Evolutionary conservation across 2,888 invertebrate species (phyloP), one percentile per base, ranked within the genome.

Genomic region (Nephrotoma appendiculata): DNA sequence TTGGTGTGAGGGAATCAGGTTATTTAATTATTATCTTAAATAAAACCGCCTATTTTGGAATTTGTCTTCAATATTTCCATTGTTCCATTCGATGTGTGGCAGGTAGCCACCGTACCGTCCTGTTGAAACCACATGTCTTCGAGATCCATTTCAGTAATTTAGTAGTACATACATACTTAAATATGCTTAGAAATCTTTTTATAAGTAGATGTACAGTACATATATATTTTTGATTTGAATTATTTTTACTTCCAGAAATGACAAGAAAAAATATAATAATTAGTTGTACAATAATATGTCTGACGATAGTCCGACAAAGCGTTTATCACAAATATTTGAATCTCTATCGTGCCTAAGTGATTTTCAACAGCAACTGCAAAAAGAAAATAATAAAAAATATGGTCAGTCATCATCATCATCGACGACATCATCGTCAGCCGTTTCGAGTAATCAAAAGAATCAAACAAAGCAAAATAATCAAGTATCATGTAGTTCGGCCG

Each of bases 261-360:
- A 85, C 43, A 44, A 44, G 15, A 85, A 44, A 44, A 15, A 44
- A 15, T 45, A 44, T 45, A 31, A 11, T 11, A 45, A 43, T 44
- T 85, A 85, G 31, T 19, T 85, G 44, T 44, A 19, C 41, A 84
- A 84, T 84, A 85, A 43, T 85, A 85, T 85, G 85, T 93, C 94
- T 89, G 94, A 94, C 92, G 94, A 94, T 91, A 93, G 94, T 90
- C 92, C 93, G 89, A 93, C 95, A 91, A 94, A 95, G 90, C 94
- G 96, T 90, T 92, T 96, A 91, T 96, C 96, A 91, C 96, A 96
- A 93, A 95, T 96, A 89, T 95, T 96, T 91, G 96, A 96, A 92
- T 96, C 96, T 89, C 93, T 96, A 90, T 94, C 96, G 88, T 93
- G 96, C 91, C 93, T 96, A 88, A 94, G 95, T 91, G 94, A 95